A percentile compares a stretch with the other conserved stretches of the same genome.
Evolutionary conservation across 1,140 invertebrate genomes (phyloP).

Genomic region (Spodoptera litura): DNA sequence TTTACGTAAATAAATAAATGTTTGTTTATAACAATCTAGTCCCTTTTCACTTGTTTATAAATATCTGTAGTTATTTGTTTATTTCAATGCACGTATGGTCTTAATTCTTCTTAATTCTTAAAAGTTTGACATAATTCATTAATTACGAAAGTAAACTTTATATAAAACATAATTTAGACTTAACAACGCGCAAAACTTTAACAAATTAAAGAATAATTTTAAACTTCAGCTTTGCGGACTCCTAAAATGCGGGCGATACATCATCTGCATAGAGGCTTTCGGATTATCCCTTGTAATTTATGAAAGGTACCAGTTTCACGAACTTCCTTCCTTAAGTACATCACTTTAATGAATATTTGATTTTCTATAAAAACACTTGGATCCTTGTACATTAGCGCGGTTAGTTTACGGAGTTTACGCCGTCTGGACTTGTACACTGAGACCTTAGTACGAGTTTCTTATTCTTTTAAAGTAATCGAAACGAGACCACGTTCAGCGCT

Average conservation of each 20-base stretch:
- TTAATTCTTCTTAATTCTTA: no score
- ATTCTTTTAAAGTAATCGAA: no score
- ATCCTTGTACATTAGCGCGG: neutral
- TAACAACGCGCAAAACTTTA: neutral
- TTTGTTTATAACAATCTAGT: neutral
- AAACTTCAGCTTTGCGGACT: neutral
- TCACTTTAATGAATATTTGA: constrained; percentile 2
- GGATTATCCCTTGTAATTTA: constrained; percentile 32
- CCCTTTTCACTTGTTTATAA: neutral
- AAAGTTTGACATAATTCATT: no score
- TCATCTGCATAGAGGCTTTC: constrained; percentile 31
- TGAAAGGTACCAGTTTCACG: constrained; percentile 26
- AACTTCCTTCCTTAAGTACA: constrained; percentile 21
- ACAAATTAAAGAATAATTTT: constrained; percentile 8
- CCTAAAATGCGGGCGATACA: constrained; percentile 26
- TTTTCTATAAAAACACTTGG: neutral
- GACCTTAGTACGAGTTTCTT: no score
- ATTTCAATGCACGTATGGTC: no score
- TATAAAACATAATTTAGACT: neutral
- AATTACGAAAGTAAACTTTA: no score
- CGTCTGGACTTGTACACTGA: neutral
- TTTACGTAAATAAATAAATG: neutral
- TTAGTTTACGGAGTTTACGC: no score
- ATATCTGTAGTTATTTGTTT: neutral
- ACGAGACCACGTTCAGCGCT: no score